Percentiles rank a stretch among this genome's conserved stretches.
Evolutionary conservation across 2,113 vertebrate species (phyloP).

Genomic region (Chelonoidis abingdonii): DNA sequence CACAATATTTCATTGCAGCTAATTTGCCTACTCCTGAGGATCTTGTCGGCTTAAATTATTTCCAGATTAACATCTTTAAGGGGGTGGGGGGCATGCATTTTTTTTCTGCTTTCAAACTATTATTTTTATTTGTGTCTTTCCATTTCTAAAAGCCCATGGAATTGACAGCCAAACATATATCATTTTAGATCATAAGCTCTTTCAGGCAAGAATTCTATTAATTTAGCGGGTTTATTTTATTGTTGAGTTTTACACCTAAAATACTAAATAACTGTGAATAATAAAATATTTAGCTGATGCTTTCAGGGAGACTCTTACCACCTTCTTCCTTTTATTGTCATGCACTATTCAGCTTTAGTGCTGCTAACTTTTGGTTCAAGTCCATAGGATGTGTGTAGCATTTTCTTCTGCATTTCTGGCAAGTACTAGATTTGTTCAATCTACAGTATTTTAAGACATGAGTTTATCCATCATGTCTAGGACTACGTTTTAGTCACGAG

Average conservation of each 20-base stretch:
- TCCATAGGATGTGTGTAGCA: not conserved
- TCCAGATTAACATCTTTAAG: not conserved
- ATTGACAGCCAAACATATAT: not conserved
- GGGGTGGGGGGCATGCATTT: not conserved
- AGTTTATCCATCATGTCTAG: not conserved
- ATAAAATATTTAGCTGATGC: not conserved
- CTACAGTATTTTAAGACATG: not conserved
- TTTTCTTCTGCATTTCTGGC: not conserved
- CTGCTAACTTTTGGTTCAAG: not conserved
- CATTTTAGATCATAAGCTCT: not conserved
- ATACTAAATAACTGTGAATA: not conserved
- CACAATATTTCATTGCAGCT: not conserved
- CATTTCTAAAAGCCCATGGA: not conserved
- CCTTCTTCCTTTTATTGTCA: not conserved
- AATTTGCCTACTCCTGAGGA: not conserved
- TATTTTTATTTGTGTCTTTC: not conserved
- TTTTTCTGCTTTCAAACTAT: not conserved
- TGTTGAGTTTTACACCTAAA: not conserved
- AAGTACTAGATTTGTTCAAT: not conserved
- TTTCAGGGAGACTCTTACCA: not conserved
- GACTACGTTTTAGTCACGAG: too few relatives aligned
- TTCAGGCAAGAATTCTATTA: not conserved
- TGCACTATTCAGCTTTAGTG: not conserved
- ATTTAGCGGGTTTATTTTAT: not conserved
- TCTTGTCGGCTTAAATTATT: not conserved